Base-by-base conservation (phyloP, 2,797 vertebrate species). In the Pseudomugil gertrudae region DNA sequence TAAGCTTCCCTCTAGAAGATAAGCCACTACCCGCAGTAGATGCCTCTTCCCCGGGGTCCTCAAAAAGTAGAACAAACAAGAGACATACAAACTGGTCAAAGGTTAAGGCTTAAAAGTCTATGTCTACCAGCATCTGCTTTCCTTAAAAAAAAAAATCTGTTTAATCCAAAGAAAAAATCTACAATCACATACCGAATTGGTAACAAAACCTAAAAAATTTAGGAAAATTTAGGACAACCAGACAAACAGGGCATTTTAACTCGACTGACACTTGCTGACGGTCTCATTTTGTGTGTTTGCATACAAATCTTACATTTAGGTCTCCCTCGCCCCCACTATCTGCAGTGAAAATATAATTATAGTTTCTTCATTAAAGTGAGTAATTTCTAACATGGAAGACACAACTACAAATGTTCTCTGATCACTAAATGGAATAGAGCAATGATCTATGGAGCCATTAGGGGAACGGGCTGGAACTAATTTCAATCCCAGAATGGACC, bases 381-480 rank as follows among this genome's bases (percentile, higher is more conserved):
- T 91, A 71, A 90, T 89, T 90, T 88, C 80, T 90, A 83, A 80
- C 62, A 80, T 79, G 67, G 84, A 81, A 79, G 88, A 89, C 69
- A 58, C 71, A 51, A 83, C 86, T 87, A 90, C 88, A 89, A 89
- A 88, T 90, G 88, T 93, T 90, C 88, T 87, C 88, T 91, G 92
- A 92, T 93, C 92, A 92, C 89, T 86, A 93, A 93, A 93, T 92
- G 89, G 93, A 93, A 90, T 79, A 67, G 63, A 87, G 87, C 86
- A 80, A 91, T 92, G 91, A 94, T 93, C 93, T 92, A 92, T 90
- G 88, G 89, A 91, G 90, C 90, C 88, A 93, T 94, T 93, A 92
- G 87, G 88, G 84, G 85, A 92, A 87, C 71, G 70, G 87, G 77
- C 80, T 90, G 90, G 85, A 92, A 92, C 83, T 92, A 91, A 93